Evolutionary conservation across 2,797 vertebrate genomes (phyloP), one percentile per base, ranked within the genome.

Genomic region (Melanotaenia nigrans): DNA sequence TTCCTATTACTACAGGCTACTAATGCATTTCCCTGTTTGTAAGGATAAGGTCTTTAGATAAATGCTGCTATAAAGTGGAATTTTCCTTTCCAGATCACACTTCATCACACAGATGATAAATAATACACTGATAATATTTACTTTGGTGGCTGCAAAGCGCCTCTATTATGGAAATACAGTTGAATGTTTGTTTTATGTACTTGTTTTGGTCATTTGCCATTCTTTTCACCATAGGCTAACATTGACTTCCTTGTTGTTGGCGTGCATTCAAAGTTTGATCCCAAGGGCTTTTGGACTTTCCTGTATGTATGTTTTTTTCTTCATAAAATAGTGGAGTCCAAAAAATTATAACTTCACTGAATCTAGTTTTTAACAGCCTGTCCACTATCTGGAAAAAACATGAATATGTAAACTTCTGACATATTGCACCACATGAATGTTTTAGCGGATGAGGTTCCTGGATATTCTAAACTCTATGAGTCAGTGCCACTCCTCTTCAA

Each of bases 401-500:
- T 78, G 88, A 90, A 90, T 90, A 90, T 87, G 93, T 90, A 91
- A 42, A 89, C 90, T 89, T 91, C 80, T 91, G 91, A 94, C 93
- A 93, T 90, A 91, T 91, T 91, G 85, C 80, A 85, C 90, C 88
- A 76, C 90, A 88, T 90, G 90, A 93, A 92, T 88, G 92, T 90
- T 92, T 90, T 83, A 93, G 91, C 89, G 88, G 90, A 94, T 90
- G 82, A 88, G 89, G 89, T 92, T 92, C 87, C 90, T 94, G 94
- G 93, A 92, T 91, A 91, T 93, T 92, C 90, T 92, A 89, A 92
- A 88, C 90, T 87, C 84, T 90, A 86, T 91, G 93, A 95, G 89
- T 95, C 94, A 93, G 89, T 93, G 93, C 91, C 93, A 93, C 93
- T 93, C 92, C 91, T 93, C 89, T 91, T 93, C 91, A 89, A 93